These are phyloP conservation scores for Eristalis tenax DNA, from an alignment of 2,888 invertebrate species.

Conservation along the genomic window DNA sequence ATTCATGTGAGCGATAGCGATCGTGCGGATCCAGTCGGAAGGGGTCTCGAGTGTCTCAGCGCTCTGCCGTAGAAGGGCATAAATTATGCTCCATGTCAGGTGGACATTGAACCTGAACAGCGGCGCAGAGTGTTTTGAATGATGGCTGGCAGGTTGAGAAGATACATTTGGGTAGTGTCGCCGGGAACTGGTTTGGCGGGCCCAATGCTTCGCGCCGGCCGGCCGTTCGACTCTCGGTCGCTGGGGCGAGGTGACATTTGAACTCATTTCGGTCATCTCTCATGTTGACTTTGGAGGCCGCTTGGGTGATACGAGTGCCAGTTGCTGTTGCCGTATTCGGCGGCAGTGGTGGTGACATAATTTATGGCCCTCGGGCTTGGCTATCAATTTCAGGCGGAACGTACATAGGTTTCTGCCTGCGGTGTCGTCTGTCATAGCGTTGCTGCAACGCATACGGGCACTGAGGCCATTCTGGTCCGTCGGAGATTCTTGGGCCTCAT, in stretches of 20 bases:
- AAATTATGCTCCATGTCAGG: slow-evolving; percentile 23
- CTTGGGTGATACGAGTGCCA: slow-evolving; percentile 25
- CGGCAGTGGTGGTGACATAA: slow-evolving; percentile 24
- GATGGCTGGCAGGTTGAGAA: slow-evolving; percentile 4
- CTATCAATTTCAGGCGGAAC: neutral
- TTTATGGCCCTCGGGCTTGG: slow-evolving; percentile 8
- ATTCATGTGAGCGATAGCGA: slow-evolving; percentile 22
- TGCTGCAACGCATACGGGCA: neutral
- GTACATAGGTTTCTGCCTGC: neutral
- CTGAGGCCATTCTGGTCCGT: neutral
- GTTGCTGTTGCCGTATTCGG: neutral
- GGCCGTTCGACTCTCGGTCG: slow-evolving; percentile 9
- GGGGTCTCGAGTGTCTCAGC: neutral
- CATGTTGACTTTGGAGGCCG: slow-evolving; percentile 47
- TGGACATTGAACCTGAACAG: neutral
- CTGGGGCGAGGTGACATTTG: slow-evolving; percentile 43
- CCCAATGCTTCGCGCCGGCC: neutral
- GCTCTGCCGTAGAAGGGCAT: slow-evolving; percentile 7
- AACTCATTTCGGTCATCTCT: slow-evolving; percentile 38
- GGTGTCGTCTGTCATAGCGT: neutral
- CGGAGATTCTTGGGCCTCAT: neutral
- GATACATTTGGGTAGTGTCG: slow-evolving; percentile 1
- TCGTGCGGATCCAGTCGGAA: slow-evolving; percentile 6
- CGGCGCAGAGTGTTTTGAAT: slow-evolving; percentile 21
- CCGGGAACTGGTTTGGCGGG: slow-evolving; percentile 32